Conservation (phyloP, 1,140 invertebrate species). For the Latrodectus geometricus region DNA sequence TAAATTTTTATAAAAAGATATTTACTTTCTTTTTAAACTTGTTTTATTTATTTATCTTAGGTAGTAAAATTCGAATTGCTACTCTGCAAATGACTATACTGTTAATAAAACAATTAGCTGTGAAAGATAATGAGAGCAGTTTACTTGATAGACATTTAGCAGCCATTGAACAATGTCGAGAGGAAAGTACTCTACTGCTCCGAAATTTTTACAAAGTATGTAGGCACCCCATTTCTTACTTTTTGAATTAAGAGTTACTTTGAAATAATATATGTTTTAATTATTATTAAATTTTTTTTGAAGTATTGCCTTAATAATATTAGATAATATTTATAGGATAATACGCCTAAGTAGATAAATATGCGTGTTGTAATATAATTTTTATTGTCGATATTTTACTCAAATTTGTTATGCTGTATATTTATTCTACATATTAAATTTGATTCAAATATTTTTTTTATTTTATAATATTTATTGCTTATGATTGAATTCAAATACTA, state of each 20-base stretch:
- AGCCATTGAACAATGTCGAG: constrained; percentile 82
- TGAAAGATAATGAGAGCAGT: constrained; percentile 69
- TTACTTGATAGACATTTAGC: constrained; percentile 77
- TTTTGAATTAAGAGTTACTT: background rate
- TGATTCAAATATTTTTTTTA: no score
- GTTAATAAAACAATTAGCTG: constrained; percentile 76
- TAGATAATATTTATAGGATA: no score
- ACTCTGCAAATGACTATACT: constrained; percentile 90
- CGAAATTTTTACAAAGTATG: constrained; percentile 91
- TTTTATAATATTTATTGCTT: no score
- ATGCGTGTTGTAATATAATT: background rate
- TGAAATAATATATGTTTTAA: no score
- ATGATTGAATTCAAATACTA: no score
- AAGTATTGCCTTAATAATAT: no score
- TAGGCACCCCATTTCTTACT: constrained; percentile 17
- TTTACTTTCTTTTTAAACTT: background rate
- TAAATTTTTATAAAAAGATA: no score
- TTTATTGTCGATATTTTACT: background rate
- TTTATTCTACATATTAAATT: no score
- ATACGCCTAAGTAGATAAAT: no score
- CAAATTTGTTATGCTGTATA: no score
- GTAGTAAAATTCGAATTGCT: constrained; percentile 83
- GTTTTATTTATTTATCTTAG: constrained; percentile 68
- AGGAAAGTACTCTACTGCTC: constrained; percentile 86
- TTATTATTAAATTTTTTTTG: no score